phyloP scores from a whole-genome alignment of 2,113 vertebrate species.

The Alligator mississippiensis region DNA sequence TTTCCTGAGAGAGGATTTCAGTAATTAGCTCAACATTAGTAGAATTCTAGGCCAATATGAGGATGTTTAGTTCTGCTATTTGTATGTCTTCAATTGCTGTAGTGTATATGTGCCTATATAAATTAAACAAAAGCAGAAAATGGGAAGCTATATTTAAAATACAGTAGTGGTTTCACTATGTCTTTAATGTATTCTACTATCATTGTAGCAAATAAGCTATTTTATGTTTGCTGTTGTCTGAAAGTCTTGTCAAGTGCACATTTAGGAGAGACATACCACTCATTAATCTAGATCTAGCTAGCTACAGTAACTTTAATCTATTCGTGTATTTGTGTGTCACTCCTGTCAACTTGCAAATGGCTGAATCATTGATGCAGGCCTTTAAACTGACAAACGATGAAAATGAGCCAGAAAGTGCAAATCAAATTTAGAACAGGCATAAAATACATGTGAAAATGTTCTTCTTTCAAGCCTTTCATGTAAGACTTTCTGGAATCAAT shows the following conservation, averaged over 20 bases:
- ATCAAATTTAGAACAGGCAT: constrained; percentile 44
- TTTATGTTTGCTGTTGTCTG: constrained; percentile 22
- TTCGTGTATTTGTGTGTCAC: constrained; percentile 42
- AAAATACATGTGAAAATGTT: constrained; percentile 41
- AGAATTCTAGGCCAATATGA: neutral
- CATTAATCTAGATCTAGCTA: constrained; percentile 53
- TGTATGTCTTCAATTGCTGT: neutral
- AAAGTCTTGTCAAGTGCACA: constrained; percentile 27
- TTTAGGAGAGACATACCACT: constrained; percentile 22
- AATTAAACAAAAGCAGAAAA: neutral
- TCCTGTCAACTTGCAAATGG: constrained; percentile 48
- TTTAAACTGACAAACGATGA: constrained; percentile 53
- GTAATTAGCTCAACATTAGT: neutral
- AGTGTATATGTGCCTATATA: neutral
- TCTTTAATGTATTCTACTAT: neutral
- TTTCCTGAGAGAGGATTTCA: neutral
- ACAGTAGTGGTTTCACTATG: neutral
- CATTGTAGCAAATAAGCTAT: neutral
- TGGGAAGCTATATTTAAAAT: neutral
- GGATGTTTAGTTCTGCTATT: neutral
- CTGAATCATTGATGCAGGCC: constrained; percentile 35
- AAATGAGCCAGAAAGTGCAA: constrained; percentile 56
- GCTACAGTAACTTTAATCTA: constrained; percentile 38
- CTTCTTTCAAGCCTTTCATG: constrained; percentile 29
- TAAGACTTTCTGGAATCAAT: constrained; percentile 41